phyloP scores from a whole-genome alignment of 2,888 invertebrate genomes.

The Lycophotia porphyrea region DNA sequence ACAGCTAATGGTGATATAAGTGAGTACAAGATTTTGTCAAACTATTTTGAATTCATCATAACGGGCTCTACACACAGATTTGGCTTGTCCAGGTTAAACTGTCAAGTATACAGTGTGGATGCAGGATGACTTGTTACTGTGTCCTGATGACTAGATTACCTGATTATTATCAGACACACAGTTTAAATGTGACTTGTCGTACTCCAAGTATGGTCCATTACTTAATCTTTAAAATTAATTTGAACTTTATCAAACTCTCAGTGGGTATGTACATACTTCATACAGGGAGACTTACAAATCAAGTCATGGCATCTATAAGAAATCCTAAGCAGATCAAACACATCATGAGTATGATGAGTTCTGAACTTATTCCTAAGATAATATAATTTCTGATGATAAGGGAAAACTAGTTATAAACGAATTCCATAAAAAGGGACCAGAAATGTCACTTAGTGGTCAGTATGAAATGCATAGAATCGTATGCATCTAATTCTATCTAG shows the following conservation, averaged over 20 bases:
- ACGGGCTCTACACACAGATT: conserved; percentile 52
- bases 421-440: not conserved
- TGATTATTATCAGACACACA: not conserved
- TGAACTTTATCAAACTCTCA: not conserved
- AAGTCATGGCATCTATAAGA: not conserved
- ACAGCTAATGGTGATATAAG: conserved; percentile 86
- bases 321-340: not conserved
- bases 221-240: not conserved
- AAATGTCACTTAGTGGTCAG: not conserved
- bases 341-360: not conserved
- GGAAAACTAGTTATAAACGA: not conserved
- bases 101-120: conserved; percentile 3
- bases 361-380: not conserved
- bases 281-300: not conserved
- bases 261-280: not conserved
- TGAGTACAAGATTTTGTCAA: conserved; percentile 74
- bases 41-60: conserved; percentile 18
- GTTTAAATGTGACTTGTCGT: conserved; percentile 3
- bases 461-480: not conserved
- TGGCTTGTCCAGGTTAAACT: conserved; percentile 46
- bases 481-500: not conserved
- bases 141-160: not conserved
- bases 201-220: not conserved
- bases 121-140: not conserved
- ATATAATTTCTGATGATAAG: not conserved